Conservation (phyloP, 2,888 invertebrate genomes). For the Hyles lineata region DNA sequence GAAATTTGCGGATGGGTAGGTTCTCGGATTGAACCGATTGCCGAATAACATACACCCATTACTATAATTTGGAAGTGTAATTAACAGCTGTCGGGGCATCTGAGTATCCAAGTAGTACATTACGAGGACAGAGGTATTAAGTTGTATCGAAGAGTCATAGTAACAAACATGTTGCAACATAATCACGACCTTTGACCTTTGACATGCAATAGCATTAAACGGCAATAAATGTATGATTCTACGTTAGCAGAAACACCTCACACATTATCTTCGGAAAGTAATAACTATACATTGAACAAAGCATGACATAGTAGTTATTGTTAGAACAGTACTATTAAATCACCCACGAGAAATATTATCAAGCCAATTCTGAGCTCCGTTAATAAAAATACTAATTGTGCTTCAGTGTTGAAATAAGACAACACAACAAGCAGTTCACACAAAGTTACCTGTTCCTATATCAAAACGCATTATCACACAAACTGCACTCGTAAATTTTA, state of each 20-base stretch:
- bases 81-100: no score
- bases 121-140: neutral
- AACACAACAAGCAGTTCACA: neutral
- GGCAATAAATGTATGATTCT: neutral
- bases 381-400: neutral
- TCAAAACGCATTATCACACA: neutral
- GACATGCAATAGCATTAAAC: neutral
- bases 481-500: constrained; percentile 28
- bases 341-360: neutral
- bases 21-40: no score
- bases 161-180: neutral
- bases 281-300: neutral
- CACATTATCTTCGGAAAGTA: neutral
- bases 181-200: neutral
- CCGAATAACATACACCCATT: no score
- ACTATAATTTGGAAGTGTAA: no score
- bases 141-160: neutral
- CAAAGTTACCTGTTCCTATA: neutral
- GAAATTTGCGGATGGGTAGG: no score
- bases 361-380: neutral
- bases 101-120: no score
- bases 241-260: neutral
- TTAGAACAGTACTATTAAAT: neutral
- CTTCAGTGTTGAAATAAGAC: neutral
- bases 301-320: neutral